A percentile compares a stretch with the other conserved stretches of the same genome.
Conservation (phyloP, 2,888 invertebrate species). For the Ophonus ardosiacus region DNA sequence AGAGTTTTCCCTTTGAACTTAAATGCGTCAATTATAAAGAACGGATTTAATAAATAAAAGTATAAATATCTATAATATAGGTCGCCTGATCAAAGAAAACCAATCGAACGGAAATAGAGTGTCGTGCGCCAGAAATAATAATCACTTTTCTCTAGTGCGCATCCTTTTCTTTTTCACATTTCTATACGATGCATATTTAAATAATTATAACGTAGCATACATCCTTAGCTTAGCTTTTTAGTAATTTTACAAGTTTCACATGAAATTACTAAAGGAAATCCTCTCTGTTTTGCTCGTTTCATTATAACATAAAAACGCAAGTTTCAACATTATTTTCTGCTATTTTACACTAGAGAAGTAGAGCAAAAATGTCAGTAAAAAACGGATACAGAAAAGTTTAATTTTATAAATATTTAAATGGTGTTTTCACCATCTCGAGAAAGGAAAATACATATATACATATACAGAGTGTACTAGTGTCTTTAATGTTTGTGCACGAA, state of each 20-base stretch:
- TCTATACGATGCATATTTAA: constrained; percentile 6
- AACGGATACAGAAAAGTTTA: constrained; percentile 17
- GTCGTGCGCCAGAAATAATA: constrained; percentile 31
- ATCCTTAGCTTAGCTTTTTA: constrained; percentile 22
- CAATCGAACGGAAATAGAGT: constrained; percentile 11
- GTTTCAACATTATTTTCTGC: constrained; percentile 37
- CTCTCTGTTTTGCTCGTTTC: constrained; percentile 13
- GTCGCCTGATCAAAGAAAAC: constrained; percentile 7
- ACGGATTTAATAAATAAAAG: neutral
- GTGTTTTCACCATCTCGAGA: no score
- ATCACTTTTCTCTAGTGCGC: constrained; percentile 20
- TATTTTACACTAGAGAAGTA: constrained; percentile 41
- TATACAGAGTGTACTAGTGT: no score
- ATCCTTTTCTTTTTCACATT: constrained; percentile 6
- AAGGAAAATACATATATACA: no score
- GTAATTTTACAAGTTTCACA: constrained; percentile 48
- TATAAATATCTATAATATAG: constrained; percentile 37
- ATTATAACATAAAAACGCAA: constrained; percentile 28
- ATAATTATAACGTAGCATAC: constrained; percentile 21
- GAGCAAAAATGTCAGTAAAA: constrained; percentile 31
- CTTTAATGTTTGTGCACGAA: no score
- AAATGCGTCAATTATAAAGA: neutral
- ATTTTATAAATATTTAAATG: neutral
- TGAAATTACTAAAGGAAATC: constrained; percentile 28
- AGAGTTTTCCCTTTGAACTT: no score